Evolutionary conservation across 2,888 invertebrate genomes (phyloP), one percentile per base, ranked within the genome.

Genomic region (Hirtodrosophila cameraria): DNA sequence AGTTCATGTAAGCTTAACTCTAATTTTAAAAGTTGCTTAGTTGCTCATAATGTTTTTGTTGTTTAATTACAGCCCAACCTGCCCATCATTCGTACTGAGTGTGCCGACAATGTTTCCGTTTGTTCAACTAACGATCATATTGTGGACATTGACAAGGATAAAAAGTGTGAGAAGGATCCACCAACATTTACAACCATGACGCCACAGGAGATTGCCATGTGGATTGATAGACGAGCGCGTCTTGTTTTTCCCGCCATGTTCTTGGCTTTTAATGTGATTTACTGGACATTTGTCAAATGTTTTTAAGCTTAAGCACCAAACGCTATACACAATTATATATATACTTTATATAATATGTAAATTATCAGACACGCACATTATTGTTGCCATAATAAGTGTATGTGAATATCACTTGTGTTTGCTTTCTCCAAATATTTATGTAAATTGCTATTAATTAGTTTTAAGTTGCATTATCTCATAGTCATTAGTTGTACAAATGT

Each of bases 131-230:
- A 65, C 33, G 88, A 86, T 52, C 88, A 87, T 43, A 64, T 89
- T 12, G 75, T 89, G 20, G 81, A 89, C 27, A 75, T 86, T 15
- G 89, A 89, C 7, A 87, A 85, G 41, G 73, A 79, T 13, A 87
- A 80, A 30, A 77, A 76, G 42, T 45, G 49, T 18, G 79, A 73
- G 16, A 74, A 82, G 41, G 86, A 83, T 42, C 67, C 76, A 11
- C 77, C 83, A 11, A 89, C 89, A n/a, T 89, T 89, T 46, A 89
- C 89, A 36, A 89, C 89, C 55, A 89, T 89, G 89, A 89, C 89
- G 23, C 89, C 89, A 15, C 89, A 89, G 54, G 89, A 89, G 61
- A 89, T 89, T 48, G 89, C 89, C 59, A 89, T 89, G 89, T 89
- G 89, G 89, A 89, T 89, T 33, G 89, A 89, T 55, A 63, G 89